Evolutionary conservation across 1,140 invertebrate species (phyloP), one percentile per base, ranked within the genome.

Genomic region (Bacillus rossius): DNA sequence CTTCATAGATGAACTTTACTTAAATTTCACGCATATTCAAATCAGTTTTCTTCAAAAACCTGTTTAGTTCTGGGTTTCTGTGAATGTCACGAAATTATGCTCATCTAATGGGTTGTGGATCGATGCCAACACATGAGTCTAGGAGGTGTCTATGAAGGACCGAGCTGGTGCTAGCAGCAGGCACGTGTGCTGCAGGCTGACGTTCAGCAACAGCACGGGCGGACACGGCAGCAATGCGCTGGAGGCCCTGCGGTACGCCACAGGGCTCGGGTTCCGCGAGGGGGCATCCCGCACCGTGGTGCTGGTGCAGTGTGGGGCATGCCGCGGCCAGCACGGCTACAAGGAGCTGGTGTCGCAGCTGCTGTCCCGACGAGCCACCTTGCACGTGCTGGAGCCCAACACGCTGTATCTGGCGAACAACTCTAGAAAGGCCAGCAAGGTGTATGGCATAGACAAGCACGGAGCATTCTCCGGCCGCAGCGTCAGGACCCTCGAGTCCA

Each of bases 221-320:
- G 29, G 10, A 10, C 29, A 34, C 4, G 29, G 29, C 29, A 34
- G 29, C 29, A 25, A 37, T 41, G 29, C 67, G 1, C 55, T 74
- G 10, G 64, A 67, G n/a, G 79, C 79, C 1, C 61, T 81, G n/a
- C 62, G 69, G 37, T 75, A 68, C 58, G 78, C 78, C 13, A 66
- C 74, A 16, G 62, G 69, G 3, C 71, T 80, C 26, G 73, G 75
- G 49, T 81, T 75, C 72, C 66, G 79, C 26, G 65, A 74, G 14
- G 80, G 78, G 16, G 77, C 76, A 7, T 73, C 73, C 40, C 80
- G 81, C 59, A 75, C 71, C 19, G 70, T 81, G 25, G 65, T 81
- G 29, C 67, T 79, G 4, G 43, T 80, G 23, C 71, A 73, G 8
- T 77, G 75, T 45, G 67, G 64, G 38, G 65, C 66, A 34, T 68